Base-by-base conservation (phyloP, 2,888 invertebrate genomes). In the Zaprionus bogoriensis region DNA sequence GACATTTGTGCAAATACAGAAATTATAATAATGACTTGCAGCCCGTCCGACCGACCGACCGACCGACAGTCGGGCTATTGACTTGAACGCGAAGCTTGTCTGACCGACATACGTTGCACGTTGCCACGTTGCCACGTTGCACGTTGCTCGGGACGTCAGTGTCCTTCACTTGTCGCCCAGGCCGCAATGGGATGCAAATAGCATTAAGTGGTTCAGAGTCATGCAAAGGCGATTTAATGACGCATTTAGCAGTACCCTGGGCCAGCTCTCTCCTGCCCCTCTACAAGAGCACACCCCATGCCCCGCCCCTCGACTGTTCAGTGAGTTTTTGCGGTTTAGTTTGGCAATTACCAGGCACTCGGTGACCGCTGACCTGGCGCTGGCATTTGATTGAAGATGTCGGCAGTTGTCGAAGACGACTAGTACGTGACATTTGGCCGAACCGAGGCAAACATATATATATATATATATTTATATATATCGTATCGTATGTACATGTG, bases 11-110 rank as follows among this genome's bases (percentile, higher is more conserved):
- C 87, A 87, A 86, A 87, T 86, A 86, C 86, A 84, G 86, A 87
- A 87, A 87, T 87, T 87, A 87, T 86, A 86, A 87, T 85, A 87
- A 87, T 87, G 87, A 80, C 83, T 52, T 75, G 73, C 74, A 66
- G 69, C 39, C 57, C 57, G 58, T 25, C 17, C 9, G 14, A 4
- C 22, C 39, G 20, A 22, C 20, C 7, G 10, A 10, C 5, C 38
- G 7, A 1, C 38, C 3, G n/a, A 2, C 12, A 12, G 12, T 10
- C n/a, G n/a, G n/a, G n/a, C n/a, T n/a, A n/a, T n/a, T n/a, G n/a
- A 20, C 9, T 17, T 41, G 20, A n/a, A n/a, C n/a, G 20, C 22
- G n/a, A 1, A 19, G 20, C 5, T n/a, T 9, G 32, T n/a, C 48
- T 72, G 77, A 59, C 73, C 64, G 75, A 70, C 55, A 69, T 77